These are phyloP conservation scores for Pocillopora damicornis DNA, from an alignment of 64 coral and sea anemone genomes.

Conservation along the genomic window DNA sequence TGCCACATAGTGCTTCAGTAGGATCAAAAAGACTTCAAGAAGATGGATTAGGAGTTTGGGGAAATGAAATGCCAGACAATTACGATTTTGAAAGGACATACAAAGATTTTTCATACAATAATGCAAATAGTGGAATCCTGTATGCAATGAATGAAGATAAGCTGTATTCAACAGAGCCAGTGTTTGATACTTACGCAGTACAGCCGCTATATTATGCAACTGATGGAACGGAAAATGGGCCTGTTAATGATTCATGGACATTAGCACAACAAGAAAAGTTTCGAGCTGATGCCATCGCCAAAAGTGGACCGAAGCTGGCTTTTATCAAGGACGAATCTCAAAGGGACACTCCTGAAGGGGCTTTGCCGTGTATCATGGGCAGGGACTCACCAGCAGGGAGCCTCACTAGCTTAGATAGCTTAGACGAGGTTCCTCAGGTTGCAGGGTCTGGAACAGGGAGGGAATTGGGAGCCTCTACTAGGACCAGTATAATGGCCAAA, in stretches of 20 bases:
- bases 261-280: slow-evolving; percentile 71
- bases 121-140: slow-evolving; percentile 8
- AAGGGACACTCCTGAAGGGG: slow-evolving; percentile 66
- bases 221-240: background rate
- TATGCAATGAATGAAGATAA: slow-evolving; percentile 35
- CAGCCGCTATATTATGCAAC: background rate
- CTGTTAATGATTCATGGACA: background rate
- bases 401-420: slow-evolving; percentile 88
- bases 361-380: slow-evolving; percentile 74
- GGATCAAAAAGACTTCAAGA: background rate
- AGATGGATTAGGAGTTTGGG: background rate
- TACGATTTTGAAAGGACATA: slow-evolving; percentile 17
- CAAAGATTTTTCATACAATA: background rate
- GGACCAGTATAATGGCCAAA: slow-evolving; percentile 74
- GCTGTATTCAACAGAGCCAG: slow-evolving; percentile 4
- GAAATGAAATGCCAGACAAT: slow-evolving; percentile 19
- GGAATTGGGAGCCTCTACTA: background rate
- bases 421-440: slow-evolving; percentile 63
- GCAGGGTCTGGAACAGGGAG: background rate
- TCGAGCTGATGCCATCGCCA: slow-evolving; percentile 66
- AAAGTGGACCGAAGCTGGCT: slow-evolving; percentile 73
- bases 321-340: slow-evolving; percentile 56
- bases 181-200: background rate
- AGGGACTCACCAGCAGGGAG: slow-evolving; percentile 80
- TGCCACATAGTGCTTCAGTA: background rate